phyloP scores from a whole-genome alignment of 1,140 invertebrate genomes.

The Caerostris extrusa region DNA sequence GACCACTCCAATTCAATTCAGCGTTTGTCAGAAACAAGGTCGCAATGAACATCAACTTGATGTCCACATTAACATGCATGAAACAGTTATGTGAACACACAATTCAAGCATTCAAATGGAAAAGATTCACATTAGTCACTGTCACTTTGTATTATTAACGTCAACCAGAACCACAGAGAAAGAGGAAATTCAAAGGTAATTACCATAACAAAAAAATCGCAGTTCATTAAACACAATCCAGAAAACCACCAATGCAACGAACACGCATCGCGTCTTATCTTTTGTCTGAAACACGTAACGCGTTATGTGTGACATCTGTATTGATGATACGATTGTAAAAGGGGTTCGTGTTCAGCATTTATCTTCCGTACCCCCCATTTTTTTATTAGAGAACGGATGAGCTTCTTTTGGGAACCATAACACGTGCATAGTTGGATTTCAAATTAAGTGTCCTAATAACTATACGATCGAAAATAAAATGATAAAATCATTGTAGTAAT shows the following conservation, averaged over 20 bases:
- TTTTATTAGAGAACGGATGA: neutral
- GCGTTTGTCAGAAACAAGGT: too few relatives aligned
- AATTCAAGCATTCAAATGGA: neutral
- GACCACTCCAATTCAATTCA: too few relatives aligned
- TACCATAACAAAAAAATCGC: constrained; percentile 22
- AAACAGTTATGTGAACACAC: neutral
- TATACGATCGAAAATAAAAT: neutral
- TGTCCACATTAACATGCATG: neutral
- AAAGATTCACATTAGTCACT: neutral
- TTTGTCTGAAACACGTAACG: neutral
- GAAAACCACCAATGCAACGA: neutral
- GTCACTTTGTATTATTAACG: neutral
- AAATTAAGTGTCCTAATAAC: constrained; percentile 28
- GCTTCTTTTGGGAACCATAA: neutral
- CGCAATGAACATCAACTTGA: too few relatives aligned
- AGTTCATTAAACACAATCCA: neutral
- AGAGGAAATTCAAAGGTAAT: neutral
- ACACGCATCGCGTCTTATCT: neutral
- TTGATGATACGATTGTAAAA: constrained; percentile 25
- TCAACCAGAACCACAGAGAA: neutral
- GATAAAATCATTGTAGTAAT: neutral
- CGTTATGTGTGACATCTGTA: neutral
- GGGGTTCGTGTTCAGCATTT: neutral
- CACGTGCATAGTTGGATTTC: neutral
- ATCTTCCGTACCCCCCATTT: neutral